A percentile compares a stretch with the other conserved stretches of the same genome.
Evolutionary conservation across 2,113 vertebrate species (phyloP).

Genomic region (Pagrus major): DNA sequence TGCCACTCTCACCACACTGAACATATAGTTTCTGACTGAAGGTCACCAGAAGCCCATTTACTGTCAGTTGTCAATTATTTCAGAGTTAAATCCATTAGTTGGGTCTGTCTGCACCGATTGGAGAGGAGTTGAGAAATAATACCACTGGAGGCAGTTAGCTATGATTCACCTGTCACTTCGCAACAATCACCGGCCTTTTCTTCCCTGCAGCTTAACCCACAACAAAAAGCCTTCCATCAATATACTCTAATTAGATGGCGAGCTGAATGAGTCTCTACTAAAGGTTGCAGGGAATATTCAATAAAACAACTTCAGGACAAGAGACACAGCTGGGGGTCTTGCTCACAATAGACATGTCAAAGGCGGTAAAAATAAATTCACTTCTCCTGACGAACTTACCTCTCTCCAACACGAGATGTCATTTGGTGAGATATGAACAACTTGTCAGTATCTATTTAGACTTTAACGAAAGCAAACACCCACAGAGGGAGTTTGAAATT

Average conservation of each 20-base stretch:
- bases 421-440: constrained; percentile 22
- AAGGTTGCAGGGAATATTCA: constrained; percentile 55
- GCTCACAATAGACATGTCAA: constrained; percentile 28
- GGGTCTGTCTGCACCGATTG: constrained; percentile 31
- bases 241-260: constrained; percentile 58
- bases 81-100: constrained; percentile 47
- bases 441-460: constrained; percentile 2
- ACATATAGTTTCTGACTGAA: constrained; percentile 23
- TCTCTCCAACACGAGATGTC: background rate
- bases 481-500: background rate
- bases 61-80: constrained; percentile 59
- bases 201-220: constrained; percentile 47
- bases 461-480: constrained; percentile 2
- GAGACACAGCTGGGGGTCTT: constrained; percentile 28
- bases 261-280: constrained; percentile 49
- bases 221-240: constrained; percentile 57
- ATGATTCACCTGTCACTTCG: constrained; percentile 71
- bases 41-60: constrained; percentile 49
- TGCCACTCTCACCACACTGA: background rate
- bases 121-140: constrained; percentile 40
- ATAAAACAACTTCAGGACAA: constrained; percentile 40
- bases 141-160: constrained; percentile 29
- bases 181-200: constrained; percentile 52
- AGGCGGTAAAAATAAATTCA: background rate
- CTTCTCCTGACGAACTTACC: constrained; percentile 11